Conservation (phyloP, 1,140 invertebrate species). For the Nasonia longicornis region DNA sequence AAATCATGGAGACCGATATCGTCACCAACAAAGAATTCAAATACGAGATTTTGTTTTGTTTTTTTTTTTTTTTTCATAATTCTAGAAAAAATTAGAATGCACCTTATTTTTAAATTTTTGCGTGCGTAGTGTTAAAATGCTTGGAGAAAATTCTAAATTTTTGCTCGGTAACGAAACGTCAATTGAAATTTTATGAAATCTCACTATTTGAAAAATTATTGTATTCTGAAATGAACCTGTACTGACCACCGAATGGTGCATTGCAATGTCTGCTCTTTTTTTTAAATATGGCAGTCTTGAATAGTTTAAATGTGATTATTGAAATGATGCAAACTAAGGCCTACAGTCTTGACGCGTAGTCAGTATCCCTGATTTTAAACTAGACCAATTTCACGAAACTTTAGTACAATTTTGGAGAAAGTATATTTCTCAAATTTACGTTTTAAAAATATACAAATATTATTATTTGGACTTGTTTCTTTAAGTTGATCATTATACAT, state of each 20-base stretch:
- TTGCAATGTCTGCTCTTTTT: neutral
- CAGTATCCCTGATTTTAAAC: slow-evolving; percentile 32
- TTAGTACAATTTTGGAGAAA: slow-evolving; percentile 36
- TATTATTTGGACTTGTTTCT: slow-evolving; percentile 1
- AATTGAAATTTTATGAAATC: slow-evolving; percentile 3
- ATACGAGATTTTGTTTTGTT: slow-evolving; percentile 25
- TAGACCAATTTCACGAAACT: slow-evolving; percentile 36
- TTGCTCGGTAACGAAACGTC: neutral
- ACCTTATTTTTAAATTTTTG: neutral
- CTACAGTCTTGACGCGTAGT: slow-evolving; percentile 16
- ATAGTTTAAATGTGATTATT: slow-evolving; percentile 23
- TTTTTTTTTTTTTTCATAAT: neutral
- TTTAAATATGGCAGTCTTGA: slow-evolving; percentile 1
- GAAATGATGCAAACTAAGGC: slow-evolving; percentile 8
- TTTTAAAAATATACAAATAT: slow-evolving; percentile 18
- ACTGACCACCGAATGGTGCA: neutral
- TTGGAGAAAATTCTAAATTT: neutral
- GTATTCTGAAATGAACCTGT: neutral
- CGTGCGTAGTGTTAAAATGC: neutral
- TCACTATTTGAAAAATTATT: slow-evolving; percentile 15
- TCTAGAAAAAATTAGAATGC: neutral
- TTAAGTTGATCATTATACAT: neutral
- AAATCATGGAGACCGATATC: neutral
- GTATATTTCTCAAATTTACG: slow-evolving; percentile 13
- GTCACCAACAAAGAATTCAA: slow-evolving; percentile 15